Evolutionary conservation across 1,140 invertebrate species (phyloP), one percentile per base, ranked within the genome.

Genomic region (Carposina sasakii): DNA sequence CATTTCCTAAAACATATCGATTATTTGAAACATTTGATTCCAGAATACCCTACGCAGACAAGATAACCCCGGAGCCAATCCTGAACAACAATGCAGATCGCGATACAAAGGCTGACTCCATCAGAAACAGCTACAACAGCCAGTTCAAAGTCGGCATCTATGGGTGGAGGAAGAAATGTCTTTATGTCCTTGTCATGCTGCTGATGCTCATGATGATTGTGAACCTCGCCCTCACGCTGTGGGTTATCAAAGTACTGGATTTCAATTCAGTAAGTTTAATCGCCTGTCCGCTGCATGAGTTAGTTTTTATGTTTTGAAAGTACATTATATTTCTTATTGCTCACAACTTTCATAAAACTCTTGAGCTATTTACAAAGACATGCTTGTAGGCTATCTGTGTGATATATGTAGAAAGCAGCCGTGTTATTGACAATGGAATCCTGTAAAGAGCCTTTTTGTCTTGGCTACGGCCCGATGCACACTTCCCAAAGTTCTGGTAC

Each of bases 161-260:
- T 74, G 97, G 96, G 9, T 99, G 97, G 97, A 87, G 96, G 48
- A 97, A 98, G 76, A 89, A 94, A 85, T 98, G 96, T 81, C 89
- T 99, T 0, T 99, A 98, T 77, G 86, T 89, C 50, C 89, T 98
- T 56, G 90, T 98, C 36, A 81, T 85, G 71, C 88, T 94, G 2
- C 89, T 99, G 40, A 91, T 96, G 81, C 85, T 97, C 47, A 90
- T 98, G 81, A 94, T 98, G 69, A 92, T 98, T 56, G 89, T 98
- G 45, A 99, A 99, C 86, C 87, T 98, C 48, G 94, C 95, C 3
- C 88, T 99, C 22, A 98, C 96, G 2, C 88, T 98, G 22, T 99
- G 97, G 97, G 93, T 99, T 54, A 88, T 99, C 36, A 95, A 96
- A 87, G 96, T 98, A 52, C 91, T 98, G 89, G 93, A 97, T 86